Evolutionary conservation across 2,113 vertebrate species (phyloP).

Genomic region (Galeopterus variegatus): DNA sequence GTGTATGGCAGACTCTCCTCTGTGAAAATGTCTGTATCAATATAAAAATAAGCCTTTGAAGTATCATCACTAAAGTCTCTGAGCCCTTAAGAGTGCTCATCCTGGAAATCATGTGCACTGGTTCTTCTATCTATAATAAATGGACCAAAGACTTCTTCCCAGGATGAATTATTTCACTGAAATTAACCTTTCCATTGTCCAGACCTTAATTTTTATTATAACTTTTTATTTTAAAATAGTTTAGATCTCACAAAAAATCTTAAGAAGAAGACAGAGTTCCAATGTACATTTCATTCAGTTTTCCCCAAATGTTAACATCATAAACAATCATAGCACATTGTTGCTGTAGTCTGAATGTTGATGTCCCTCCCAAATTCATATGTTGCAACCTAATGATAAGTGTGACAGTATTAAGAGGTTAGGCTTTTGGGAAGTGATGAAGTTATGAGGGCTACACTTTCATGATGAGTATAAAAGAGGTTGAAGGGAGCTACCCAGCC

Average conservation of each 20-base stretch:
- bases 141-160: not conserved
- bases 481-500: not conserved
- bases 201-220: not conserved
- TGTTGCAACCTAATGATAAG: not conserved
- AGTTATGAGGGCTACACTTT: not conserved
- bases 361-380: fast-evolving
- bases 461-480: not conserved
- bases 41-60: slow-evolving; percentile 45
- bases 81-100: not conserved
- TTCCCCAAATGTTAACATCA: not conserved
- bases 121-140: not conserved
- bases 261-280: not conserved
- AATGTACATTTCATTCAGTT: not conserved
- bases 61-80: not conserved
- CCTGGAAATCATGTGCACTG: not conserved
- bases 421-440: not conserved
- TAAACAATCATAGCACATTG: not conserved
- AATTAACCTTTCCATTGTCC: not conserved
- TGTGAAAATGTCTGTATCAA: slow-evolving; percentile 11
- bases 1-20: not conserved
- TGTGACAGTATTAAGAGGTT: not conserved
- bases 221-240: slow-evolving; percentile 24
- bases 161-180: not conserved
- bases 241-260: not conserved
- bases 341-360: too few species aligned